Evolutionary conservation across 2,113 vertebrate species (phyloP).

Genomic region (Polyodon spathula): DNA sequence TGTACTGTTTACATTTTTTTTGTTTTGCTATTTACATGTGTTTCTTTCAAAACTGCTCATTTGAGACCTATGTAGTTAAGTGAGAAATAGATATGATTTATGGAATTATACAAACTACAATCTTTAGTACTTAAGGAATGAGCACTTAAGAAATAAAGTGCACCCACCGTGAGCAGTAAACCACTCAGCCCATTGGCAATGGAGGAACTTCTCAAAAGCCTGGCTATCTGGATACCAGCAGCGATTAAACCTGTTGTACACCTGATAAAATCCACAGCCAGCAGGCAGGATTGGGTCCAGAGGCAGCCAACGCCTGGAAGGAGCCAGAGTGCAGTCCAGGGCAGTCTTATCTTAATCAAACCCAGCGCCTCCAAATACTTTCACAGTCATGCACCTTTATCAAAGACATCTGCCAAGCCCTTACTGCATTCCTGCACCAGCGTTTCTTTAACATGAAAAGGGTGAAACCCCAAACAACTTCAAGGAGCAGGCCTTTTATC

Average conservation of each 20-base stretch:
- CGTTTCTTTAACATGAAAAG: slow-evolving; percentile 8
- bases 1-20: no score
- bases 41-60: no score
- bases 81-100: no score
- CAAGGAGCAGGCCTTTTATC: neutral
- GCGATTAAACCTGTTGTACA: slow-evolving; percentile 7
- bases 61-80: no score
- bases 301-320: slow-evolving; percentile 17
- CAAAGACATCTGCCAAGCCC: slow-evolving; percentile 20
- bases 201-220: neutral
- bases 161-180: no score
- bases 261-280: neutral
- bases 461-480: slow-evolving; percentile 7
- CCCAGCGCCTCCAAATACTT: slow-evolving; percentile 4
- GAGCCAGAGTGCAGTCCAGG: slow-evolving; percentile 11
- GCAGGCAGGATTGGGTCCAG: slow-evolving; percentile 9
- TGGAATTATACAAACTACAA: no score
- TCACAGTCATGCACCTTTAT: slow-evolving; percentile 12
- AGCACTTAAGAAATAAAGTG: no score
- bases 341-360: slow-evolving; percentile 11
- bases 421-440: slow-evolving; percentile 18
- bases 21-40: no score
- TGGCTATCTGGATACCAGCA: slow-evolving; percentile 10
- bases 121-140: no score
- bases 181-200: neutral